These are phyloP conservation scores for Bergia sp. DNA, from an alignment of 92 coral and sea anemone species.

Conservation along the genomic window DNA sequence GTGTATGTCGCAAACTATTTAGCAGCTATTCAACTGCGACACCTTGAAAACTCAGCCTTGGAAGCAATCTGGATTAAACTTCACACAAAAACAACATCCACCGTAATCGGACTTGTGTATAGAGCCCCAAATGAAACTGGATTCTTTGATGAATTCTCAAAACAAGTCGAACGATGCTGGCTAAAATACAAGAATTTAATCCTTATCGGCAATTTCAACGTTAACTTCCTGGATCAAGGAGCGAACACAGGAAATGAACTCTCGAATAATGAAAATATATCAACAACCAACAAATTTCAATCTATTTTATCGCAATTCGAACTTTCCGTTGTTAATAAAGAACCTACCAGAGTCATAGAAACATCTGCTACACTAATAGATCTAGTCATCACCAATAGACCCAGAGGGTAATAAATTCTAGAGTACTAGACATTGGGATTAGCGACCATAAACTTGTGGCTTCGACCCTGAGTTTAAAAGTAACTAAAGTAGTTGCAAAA, in stretches of 20 bases:
- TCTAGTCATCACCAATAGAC: slow-evolving; percentile 61
- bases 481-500: background rate
- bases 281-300: slow-evolving; percentile 45
- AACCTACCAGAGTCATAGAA: slow-evolving; percentile 59
- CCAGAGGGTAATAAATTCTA: slow-evolving; percentile 42
- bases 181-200: slow-evolving; percentile 54
- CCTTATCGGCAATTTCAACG: slow-evolving; percentile 58
- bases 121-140: slow-evolving; percentile 50
- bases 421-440: slow-evolving; percentile 53
- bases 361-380: slow-evolving; percentile 60
- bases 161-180: slow-evolving; percentile 53
- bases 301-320: slow-evolving; percentile 50
- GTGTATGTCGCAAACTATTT: slow-evolving; percentile 45
- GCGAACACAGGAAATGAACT: slow-evolving; percentile 38
- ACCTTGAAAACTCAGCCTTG: slow-evolving; percentile 34
- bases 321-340: slow-evolving; percentile 50
- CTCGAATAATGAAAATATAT: slow-evolving; percentile 34
- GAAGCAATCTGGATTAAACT: slow-evolving; percentile 60
- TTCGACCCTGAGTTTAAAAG: slow-evolving; percentile 46
- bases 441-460: slow-evolving; percentile 61
- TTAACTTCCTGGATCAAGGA: slow-evolving; percentile 41
- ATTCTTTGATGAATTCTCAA: slow-evolving; percentile 45
- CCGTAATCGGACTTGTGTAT: slow-evolving; percentile 47
- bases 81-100: slow-evolving; percentile 37
- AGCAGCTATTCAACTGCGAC: slow-evolving; percentile 43